Evolutionary conservation across 2,888 invertebrate species (phyloP).

Genomic region (Adelphocoris suturalis): DNA sequence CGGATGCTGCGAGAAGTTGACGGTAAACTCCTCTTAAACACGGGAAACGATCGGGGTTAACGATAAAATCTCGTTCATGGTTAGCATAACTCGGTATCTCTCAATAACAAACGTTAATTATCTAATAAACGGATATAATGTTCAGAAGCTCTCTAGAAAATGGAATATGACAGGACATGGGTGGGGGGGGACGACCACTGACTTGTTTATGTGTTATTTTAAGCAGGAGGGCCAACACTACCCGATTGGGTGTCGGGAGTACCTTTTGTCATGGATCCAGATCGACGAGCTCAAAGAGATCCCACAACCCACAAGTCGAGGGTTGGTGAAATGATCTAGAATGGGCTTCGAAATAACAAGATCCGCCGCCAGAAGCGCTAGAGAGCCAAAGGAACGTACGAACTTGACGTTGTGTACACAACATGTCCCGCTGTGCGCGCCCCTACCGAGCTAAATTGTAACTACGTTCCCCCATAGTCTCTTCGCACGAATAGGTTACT

Average conservation of each 20-base stretch:
- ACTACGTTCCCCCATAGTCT: no score
- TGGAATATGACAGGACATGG: constrained; percentile 9
- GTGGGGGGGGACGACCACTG: constrained; percentile 1
- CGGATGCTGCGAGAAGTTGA: background rate
- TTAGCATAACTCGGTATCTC: background rate
- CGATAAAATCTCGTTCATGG: constrained; percentile 1
- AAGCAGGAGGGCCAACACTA: constrained; percentile 7
- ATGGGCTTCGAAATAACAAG: no score
- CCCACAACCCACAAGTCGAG: no score
- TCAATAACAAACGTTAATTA: background rate
- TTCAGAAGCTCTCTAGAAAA: background rate
- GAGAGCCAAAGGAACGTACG: no score
- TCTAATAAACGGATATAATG: background rate
- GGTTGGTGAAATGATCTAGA: no score
- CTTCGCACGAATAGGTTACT: no score
- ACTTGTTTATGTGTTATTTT: constrained; percentile 42
- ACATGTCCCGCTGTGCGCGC: no score
- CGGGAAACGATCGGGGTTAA: background rate
- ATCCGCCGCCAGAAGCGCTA: no score
- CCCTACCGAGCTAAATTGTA: no score
- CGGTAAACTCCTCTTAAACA: background rate
- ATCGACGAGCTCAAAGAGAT: no score
- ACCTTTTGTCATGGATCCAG: no score
- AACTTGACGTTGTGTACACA: no score
- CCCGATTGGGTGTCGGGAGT: background rate